Percentiles rank a stretch among this genome's conserved stretches.
Conservation (phyloP, 2,113 vertebrate species). For the Aphyosemion australe region DNA sequence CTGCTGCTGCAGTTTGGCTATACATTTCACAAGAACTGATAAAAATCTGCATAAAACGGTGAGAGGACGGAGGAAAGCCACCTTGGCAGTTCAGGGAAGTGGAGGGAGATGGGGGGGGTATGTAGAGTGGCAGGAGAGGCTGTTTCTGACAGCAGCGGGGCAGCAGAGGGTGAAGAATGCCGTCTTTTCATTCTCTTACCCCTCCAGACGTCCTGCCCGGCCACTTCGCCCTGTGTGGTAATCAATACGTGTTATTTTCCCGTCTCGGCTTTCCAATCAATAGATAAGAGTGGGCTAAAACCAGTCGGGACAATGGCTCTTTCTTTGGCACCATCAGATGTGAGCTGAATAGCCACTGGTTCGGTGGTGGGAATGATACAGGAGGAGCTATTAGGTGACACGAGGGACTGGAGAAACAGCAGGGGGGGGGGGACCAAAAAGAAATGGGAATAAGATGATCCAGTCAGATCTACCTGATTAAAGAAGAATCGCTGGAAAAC, state of each 20-base stretch:
- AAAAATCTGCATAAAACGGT: slow-evolving; percentile 68
- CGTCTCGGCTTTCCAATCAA: slow-evolving; percentile 77
- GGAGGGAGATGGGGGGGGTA: slow-evolving; percentile 35
- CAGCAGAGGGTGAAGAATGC: slow-evolving; percentile 63
- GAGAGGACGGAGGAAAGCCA: slow-evolving; percentile 28
- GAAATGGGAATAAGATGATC: slow-evolving; percentile 61
- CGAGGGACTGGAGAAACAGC: slow-evolving; percentile 59
- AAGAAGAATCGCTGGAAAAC: slow-evolving; percentile 39
- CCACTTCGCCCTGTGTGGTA: slow-evolving; percentile 62
- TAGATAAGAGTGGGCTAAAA: slow-evolving; percentile 73
- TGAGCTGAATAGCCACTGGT: slow-evolving; percentile 69
- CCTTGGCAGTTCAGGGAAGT: slow-evolving; percentile 58
- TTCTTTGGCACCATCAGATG: slow-evolving; percentile 75
- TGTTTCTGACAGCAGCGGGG: slow-evolving; percentile 70
- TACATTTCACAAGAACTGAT: slow-evolving; percentile 77
- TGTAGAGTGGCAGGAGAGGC: slow-evolving; percentile 41
- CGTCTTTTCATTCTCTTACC: slow-evolving; percentile 65
- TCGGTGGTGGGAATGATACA: slow-evolving; percentile 72
- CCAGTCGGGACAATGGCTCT: slow-evolving; percentile 72
- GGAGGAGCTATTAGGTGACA: slow-evolving; percentile 73
- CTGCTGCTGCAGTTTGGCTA: slow-evolving; percentile 47
- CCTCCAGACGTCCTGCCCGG: slow-evolving; percentile 63
- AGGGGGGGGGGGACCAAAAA: slow-evolving; percentile 36
- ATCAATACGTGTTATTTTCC: slow-evolving; percentile 76
- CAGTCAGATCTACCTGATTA: slow-evolving; percentile 43